A percentile compares a stretch with the other conserved stretches of the same genome.
These are phyloP conservation scores for Oxygymnocypris stewartii DNA, from an alignment of 2,113 vertebrate genomes.

Conservation along the genomic window DNA sequence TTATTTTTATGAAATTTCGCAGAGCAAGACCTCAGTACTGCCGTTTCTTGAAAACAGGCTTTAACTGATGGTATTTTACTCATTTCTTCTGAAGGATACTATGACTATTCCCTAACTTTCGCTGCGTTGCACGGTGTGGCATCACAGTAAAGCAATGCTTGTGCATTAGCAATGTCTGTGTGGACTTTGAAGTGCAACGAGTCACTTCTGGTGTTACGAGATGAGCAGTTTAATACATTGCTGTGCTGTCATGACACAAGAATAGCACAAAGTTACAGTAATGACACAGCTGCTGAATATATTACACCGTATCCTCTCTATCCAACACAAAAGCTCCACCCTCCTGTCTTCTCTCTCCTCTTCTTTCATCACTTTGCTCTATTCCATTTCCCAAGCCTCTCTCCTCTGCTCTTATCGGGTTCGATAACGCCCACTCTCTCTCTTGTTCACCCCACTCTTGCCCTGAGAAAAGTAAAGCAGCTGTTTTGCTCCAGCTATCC, in stretches of 20 bases:
- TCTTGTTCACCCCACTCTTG: neutral
- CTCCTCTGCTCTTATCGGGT: conserved; percentile 20
- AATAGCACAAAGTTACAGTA: conserved; percentile 42
- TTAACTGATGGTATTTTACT: neutral
- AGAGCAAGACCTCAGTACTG: too few relatives aligned
- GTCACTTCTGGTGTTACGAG: conserved; percentile 12
- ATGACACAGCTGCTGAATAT: conserved; percentile 41
- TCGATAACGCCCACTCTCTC: neutral
- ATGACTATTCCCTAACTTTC: neutral
- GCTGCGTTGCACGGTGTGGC: neutral
- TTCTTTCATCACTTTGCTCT: neutral
- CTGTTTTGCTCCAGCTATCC: conserved; percentile 64
- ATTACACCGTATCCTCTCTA: conserved; percentile 20
- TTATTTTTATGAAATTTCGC: neutral
- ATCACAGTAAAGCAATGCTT: neutral
- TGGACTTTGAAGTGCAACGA: conserved; percentile 20
- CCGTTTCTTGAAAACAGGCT: neutral
- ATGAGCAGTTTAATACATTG: conserved; percentile 33
- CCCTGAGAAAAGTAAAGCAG: conserved; percentile 51
- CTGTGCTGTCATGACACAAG: conserved; percentile 48
- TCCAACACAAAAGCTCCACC: neutral
- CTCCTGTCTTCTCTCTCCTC: conserved; percentile 1
- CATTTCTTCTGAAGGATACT: neutral
- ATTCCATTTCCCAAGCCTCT: neutral
- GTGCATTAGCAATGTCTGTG: neutral